Evolutionary conservation across 2,888 invertebrate genomes (phyloP).

Genomic region (Hyles lineata): DNA sequence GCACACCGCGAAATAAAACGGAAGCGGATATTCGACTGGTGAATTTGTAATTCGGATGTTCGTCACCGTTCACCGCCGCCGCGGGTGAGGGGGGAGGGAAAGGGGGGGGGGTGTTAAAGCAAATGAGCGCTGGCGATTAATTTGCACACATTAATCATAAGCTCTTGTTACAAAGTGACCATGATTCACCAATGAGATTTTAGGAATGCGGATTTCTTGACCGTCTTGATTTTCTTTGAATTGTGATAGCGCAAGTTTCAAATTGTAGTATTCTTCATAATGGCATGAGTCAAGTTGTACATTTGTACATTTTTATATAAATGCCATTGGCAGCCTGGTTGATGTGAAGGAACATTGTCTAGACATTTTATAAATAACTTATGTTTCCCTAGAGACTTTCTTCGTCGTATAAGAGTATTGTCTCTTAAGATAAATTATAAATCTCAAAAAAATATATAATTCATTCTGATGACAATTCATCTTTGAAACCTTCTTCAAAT

Average conservation of each 20-base stretch:
- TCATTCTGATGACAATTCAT: too few relatives aligned
- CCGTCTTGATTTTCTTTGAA: constrained; percentile 16
- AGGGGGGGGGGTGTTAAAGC: neutral
- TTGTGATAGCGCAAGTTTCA: neutral
- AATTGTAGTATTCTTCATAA: neutral
- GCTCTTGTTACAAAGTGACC: neutral
- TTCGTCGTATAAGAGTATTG: too few relatives aligned
- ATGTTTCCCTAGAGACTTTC: too few relatives aligned
- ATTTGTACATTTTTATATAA: neutral
- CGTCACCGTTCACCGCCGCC: constrained; percentile 25
- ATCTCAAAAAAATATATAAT: too few relatives aligned
- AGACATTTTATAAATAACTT: neutral
- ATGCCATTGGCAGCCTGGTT: neutral
- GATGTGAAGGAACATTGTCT: too few relatives aligned
- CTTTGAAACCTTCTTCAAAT: too few relatives aligned
- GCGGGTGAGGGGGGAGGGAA: neutral
- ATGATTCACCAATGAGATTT: constrained; percentile 5
- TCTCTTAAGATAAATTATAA: too few relatives aligned
- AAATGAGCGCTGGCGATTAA: constrained; percentile 13
- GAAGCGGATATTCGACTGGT: constrained; percentile 59
- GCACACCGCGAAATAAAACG: constrained; percentile 50
- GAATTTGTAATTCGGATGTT: constrained; percentile 54
- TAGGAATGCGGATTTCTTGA: constrained; percentile 17
- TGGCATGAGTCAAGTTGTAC: neutral
- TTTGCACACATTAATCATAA: constrained; percentile 16